Conservation (phyloP, 2,888 invertebrate genomes). For the Baronia brevicornis region DNA sequence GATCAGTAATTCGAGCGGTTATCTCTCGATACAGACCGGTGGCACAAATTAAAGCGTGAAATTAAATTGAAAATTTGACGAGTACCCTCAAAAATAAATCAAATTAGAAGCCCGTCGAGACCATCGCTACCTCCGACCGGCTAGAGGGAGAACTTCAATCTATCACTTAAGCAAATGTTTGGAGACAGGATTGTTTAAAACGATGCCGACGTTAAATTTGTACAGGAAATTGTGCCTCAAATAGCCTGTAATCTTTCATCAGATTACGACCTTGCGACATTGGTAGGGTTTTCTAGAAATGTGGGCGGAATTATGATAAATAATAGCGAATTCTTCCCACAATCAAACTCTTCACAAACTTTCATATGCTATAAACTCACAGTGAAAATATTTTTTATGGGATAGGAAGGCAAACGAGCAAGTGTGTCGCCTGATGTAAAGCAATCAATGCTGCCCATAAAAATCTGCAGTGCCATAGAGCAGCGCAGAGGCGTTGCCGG, state of each 20-base stretch:
- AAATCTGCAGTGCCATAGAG: no score
- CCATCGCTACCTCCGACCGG: slow-evolving; percentile 12
- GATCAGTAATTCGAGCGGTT: no score
- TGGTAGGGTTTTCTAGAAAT: not conserved
- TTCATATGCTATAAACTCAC: no score
- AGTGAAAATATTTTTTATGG: no score
- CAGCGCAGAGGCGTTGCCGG: no score
- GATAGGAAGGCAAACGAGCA: no score
- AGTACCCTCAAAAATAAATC: slow-evolving; percentile 10
- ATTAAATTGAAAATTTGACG: no score
- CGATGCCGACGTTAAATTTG: slow-evolving; percentile 17
- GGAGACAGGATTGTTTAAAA: slow-evolving; percentile 19
- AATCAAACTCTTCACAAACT: slow-evolving; percentile 10
- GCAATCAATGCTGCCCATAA: no score
- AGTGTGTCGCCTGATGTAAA: no score
- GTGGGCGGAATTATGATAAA: slow-evolving; percentile 5
- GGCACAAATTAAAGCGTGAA: no score
- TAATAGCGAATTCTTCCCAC: slow-evolving; percentile 9
- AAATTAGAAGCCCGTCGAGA: slow-evolving; percentile 11
- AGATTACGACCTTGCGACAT: slow-evolving; percentile 15
- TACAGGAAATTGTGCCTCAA: slow-evolving; percentile 19
- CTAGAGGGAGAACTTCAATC: slow-evolving; percentile 16
- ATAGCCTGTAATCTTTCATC: slow-evolving; percentile 15
- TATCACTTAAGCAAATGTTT: slow-evolving; percentile 18
- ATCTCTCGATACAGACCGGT: no score